These are phyloP conservation scores for Menidia menidia DNA, from an alignment of 2,797 vertebrate species.

Conservation along the genomic window DNA sequence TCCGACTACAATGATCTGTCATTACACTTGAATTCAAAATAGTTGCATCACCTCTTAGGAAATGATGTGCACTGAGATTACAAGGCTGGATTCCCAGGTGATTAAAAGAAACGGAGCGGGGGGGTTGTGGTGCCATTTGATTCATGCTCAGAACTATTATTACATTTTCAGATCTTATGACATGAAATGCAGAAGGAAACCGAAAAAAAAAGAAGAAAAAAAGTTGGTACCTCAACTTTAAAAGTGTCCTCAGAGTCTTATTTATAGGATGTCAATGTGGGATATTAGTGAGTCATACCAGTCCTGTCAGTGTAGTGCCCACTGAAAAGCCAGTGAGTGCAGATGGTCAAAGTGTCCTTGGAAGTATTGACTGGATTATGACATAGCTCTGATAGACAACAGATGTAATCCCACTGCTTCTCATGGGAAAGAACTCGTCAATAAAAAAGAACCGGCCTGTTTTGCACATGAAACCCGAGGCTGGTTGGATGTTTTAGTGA, in stretches of 20 bases:
- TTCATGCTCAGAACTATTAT: constrained; percentile 56
- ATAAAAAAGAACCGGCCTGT: constrained; percentile 45
- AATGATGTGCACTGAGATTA: constrained; percentile 54
- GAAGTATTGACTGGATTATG: constrained; percentile 60
- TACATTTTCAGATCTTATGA: constrained; percentile 66
- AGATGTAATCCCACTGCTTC: constrained; percentile 53
- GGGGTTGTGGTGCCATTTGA: constrained; percentile 44
- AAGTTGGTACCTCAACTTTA: constrained; percentile 39
- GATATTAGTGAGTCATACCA: constrained; percentile 41
- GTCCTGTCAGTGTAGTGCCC: constrained; percentile 28
- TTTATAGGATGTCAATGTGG: constrained; percentile 53
- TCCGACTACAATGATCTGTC: constrained; percentile 67
- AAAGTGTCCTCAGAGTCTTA: constrained; percentile 43
- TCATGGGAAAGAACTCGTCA: constrained; percentile 38
- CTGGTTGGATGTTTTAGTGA: constrained; percentile 38
- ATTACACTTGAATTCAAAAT: constrained; percentile 72
- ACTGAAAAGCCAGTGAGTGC: constrained; percentile 43
- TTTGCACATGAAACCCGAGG: constrained; percentile 49
- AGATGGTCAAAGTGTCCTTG: constrained; percentile 66
- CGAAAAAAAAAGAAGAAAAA: constrained; percentile 45
- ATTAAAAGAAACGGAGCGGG: constrained; percentile 61
- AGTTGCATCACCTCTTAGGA: constrained; percentile 77
- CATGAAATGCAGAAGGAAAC: constrained; percentile 66
- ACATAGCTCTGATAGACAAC: constrained; percentile 33
- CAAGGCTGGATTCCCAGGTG: constrained; percentile 59